Evolutionary conservation across 2,797 vertebrate genomes (phyloP).

Genomic region (Arrhamphus sclerolepis): DNA sequence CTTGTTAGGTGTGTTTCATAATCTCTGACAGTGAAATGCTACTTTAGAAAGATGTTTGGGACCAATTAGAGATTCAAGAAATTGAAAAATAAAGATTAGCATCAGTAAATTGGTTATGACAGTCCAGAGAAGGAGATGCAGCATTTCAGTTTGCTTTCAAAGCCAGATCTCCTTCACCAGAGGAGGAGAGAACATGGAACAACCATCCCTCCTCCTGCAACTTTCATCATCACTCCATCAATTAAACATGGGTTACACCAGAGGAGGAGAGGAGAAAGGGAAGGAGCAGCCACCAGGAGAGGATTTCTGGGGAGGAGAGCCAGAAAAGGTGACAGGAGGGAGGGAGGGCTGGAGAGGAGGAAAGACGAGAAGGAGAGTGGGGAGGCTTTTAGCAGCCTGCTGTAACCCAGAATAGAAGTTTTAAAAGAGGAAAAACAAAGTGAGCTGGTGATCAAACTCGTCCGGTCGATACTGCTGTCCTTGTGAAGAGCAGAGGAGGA

Average conservation of each 20-base stretch:
- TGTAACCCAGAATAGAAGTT: slow-evolving; percentile 65
- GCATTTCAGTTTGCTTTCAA: slow-evolving; percentile 21
- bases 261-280: slow-evolving; percentile 16
- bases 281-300: slow-evolving; percentile 8
- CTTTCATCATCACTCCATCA: slow-evolving; percentile 74
- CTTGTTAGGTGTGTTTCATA: too few species aligned
- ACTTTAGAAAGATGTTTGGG: too few species aligned
- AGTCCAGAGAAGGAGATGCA: neutral
- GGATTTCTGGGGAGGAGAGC: slow-evolving; percentile 8
- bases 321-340: neutral
- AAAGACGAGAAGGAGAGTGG: slow-evolving; percentile 18
- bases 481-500: slow-evolving; percentile 43
- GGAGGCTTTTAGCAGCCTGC: slow-evolving; percentile 50
- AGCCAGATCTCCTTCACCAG: slow-evolving; percentile 44
- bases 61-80: neutral
- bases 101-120: neutral
- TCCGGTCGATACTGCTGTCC: slow-evolving; percentile 54
- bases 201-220: slow-evolving; percentile 72
- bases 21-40: too few species aligned
- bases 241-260: slow-evolving; percentile 66
- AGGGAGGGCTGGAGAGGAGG: slow-evolving; percentile 14
- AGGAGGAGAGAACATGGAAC: slow-evolving; percentile 68
- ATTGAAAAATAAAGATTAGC: neutral
- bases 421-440: slow-evolving; percentile 54
- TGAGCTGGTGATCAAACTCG: slow-evolving; percentile 39